These are phyloP conservation scores for Dermatophagoides farinae DNA, from an alignment of 1,140 invertebrate genomes.

Conservation along the genomic window DNA sequence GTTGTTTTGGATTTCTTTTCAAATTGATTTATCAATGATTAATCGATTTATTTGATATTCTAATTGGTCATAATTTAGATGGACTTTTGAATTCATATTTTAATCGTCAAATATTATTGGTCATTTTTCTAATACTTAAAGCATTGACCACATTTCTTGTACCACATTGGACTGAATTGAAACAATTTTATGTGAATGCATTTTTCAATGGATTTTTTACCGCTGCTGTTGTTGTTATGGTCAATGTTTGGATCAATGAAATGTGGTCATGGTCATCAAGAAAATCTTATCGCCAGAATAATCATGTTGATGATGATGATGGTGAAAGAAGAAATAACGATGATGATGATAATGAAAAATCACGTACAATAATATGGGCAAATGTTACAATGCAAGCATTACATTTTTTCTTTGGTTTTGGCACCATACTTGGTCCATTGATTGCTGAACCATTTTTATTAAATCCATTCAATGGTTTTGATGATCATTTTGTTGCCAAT, in stretches of 20 bases:
- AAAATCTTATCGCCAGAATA: not conserved
- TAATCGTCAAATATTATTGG: slow-evolving; percentile 3
- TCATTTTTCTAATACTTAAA: slow-evolving; percentile 3
- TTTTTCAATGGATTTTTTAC: slow-evolving; percentile 12
- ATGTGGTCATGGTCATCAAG: slow-evolving; percentile 3
- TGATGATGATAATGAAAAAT: no score
- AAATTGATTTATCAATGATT: not conserved
- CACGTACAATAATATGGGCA: not conserved
- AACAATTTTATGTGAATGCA: slow-evolving; percentile 6
- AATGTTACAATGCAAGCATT: slow-evolving; percentile 9
- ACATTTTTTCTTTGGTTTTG: slow-evolving; percentile 11
- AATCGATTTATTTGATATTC: not conserved
- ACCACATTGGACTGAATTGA: slow-evolving; percentile 1
- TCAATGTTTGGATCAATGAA: slow-evolving; percentile 11
- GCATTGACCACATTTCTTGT: slow-evolving; percentile 1
- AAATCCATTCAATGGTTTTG: not conserved
- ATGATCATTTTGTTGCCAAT: not conserved
- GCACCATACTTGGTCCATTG: slow-evolving; percentile 2
- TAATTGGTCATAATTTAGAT: not conserved
- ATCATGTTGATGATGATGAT: no score
- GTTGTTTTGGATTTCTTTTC: not conserved
- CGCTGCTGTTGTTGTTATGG: slow-evolving; percentile 3
- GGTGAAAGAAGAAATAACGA: not conserved
- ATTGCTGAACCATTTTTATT: slow-evolving; percentile 7
- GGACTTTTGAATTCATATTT: not conserved